phyloP scores from a whole-genome alignment of 1,140 invertebrate genomes.

The Stegodyphus dumicola region DNA sequence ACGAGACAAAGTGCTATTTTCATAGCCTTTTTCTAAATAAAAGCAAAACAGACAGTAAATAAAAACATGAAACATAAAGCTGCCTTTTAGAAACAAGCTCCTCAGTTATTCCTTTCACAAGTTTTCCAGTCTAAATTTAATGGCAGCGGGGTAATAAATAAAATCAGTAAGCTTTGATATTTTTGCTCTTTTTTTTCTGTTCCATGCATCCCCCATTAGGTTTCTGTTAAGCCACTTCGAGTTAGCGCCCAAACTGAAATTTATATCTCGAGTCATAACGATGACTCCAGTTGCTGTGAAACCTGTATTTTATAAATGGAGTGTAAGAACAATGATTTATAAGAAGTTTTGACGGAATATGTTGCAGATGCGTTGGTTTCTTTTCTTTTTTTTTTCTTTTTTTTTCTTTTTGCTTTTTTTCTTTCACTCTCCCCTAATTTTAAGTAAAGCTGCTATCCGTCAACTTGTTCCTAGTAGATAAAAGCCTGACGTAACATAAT shows the following conservation, averaged over 20 bases:
- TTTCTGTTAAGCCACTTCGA: neutral
- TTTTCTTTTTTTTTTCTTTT: neutral
- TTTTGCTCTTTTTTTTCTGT: neutral
- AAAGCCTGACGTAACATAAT: neutral
- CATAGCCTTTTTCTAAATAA: too few species aligned
- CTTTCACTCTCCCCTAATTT: neutral
- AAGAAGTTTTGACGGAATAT: constrained; percentile 8
- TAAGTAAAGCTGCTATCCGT: constrained; percentile 2
- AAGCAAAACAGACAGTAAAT: too few species aligned
- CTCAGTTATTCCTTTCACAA: neutral
- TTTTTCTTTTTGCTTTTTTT: too few species aligned
- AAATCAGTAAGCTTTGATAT: neutral
- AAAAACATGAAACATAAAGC: neutral
- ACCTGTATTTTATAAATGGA: constrained; percentile 11
- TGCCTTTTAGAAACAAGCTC: constrained; percentile 26
- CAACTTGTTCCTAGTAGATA: neutral
- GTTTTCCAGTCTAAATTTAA: neutral
- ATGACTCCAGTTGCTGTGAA: constrained; percentile 1
- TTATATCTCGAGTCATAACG: constrained; percentile 35
- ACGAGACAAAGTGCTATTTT: neutral
- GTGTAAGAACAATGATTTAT: constrained; percentile 23
- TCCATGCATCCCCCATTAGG: neutral
- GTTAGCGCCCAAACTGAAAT: constrained; percentile 10
- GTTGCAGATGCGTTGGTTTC: neutral
- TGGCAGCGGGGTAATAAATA: neutral